Evolutionary conservation across 2,888 invertebrate genomes (phyloP), one percentile per base, ranked within the genome.

Genomic region (Athripsodes cinereus): DNA sequence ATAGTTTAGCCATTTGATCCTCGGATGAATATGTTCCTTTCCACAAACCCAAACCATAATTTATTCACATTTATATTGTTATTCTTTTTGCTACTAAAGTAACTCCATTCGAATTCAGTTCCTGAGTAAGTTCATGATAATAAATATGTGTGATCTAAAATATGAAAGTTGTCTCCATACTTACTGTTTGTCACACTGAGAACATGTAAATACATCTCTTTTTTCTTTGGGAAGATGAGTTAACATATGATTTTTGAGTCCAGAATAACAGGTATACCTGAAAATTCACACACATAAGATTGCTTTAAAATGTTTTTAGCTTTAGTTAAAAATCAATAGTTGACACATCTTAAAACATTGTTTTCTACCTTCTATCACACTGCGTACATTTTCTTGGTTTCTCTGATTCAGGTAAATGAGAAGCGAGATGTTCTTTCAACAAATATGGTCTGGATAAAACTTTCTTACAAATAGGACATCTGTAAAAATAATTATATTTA

Each of bases 351-450:
- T 8, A 8, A 40, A n/a, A 40, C 16, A 3, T 40, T 13, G 16
- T 18, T 19, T 26, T 53, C 44, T 34, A 55, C 59, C 22, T 53
- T 55, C 55, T 59, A 13, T 44, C 52, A 31, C 59, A 59, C 8
- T 55, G 35, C 31, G 55, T 51, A 31, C 59, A 59, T 21, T 47
- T 52, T 13, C 22, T 52, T 13, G 55, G 35, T 10, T 53, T 40
- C 21, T 52, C 35, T 21, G 53, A 44, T 55, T 59, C 22, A 20
- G 54, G 59, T 3, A 55, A 51, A 40, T 40, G 40, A 3, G 40
- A n/a, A 5, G 13, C 13, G 5, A 40, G 16, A 40, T 40, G 40
- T 5, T 16, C 13, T 40, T 13, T 40, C 40, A 40, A 13, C 13
- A 40, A 40, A 16, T n/a, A 13, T n/a, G 40, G 40, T 40, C 16